Base-by-base conservation (phyloP, 35 echinoderm and acorn worm genomes). In the Diadema setosum region DNA sequence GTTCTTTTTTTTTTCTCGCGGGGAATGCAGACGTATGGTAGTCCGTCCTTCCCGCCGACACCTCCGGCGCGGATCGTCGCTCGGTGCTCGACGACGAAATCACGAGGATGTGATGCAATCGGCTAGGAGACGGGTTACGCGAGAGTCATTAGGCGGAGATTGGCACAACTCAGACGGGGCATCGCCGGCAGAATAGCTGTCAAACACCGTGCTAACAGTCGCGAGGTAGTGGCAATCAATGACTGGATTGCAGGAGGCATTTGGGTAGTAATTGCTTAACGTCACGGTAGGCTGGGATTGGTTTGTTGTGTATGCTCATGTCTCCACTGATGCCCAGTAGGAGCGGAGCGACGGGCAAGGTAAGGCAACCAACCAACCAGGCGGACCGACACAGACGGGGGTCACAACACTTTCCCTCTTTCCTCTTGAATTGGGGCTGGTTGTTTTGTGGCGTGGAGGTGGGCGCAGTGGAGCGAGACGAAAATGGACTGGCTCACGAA, bases 211-310 rank as follows among this genome's bases (percentile, higher is more conserved):
- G 63, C 63, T 7, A 67, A 34, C 63, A 11, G 27, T 67, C 63
- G 63, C 30, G 27, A 67, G 37, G 37, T 34, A 26, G 63, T 34
- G 63, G 37, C 63, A 67, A 67, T 67, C 63, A 67, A 67, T 67
- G 63, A 67, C 27, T 67, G 63, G 30, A 8, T 67, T 29, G 30
- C 63, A 67, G 63, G 27, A 26, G 63, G 63, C 37, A 67, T 67
- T 67, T 34, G 18, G 63, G 63, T 67, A 26, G 63, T 67, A 33
- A 67, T 67, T 34, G 37, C n/a, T n/a, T n/a, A n/a, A n/a, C n/a
- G n/a, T n/a, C n/a, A n/a, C 37, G 63, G 63, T 67, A 67, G 63
- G 63, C 30, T 67, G 63, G 63, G 63, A 67, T 67, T 67, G 63
- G 63, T 67, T 67, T 67, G 63, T 67, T 67, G 63, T 67, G 26